These are phyloP conservation scores for Ctenicera cuprea DNA, from an alignment of 2,888 invertebrate species.

Conservation along the genomic window DNA sequence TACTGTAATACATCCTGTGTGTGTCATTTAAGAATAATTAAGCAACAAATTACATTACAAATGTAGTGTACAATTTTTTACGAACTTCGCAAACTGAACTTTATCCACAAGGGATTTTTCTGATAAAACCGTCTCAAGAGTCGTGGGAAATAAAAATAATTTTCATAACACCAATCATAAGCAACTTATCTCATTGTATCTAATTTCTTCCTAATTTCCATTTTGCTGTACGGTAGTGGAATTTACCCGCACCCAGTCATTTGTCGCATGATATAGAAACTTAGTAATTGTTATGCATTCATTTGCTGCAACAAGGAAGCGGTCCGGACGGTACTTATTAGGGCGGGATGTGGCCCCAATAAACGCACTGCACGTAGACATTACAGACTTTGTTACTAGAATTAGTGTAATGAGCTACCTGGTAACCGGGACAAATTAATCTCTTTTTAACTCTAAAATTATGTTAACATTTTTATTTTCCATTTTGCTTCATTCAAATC, in stretches of 20 bases:
- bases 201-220: conserved; percentile 28
- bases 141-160: conserved; percentile 11
- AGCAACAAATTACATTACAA: too few relatives aligned
- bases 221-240: conserved; percentile 14
- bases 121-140: not conserved
- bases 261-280: conserved; percentile 57
- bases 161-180: not conserved
- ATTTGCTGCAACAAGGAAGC: conserved; percentile 67
- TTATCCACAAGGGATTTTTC: not conserved
- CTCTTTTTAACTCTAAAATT: conserved; percentile 46
- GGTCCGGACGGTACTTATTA: conserved; percentile 66
- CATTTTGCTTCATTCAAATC: not conserved
- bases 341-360: conserved; percentile 69
- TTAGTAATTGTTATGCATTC: conserved; percentile 62
- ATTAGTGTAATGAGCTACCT: conserved; percentile 66
- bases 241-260: conserved; percentile 41
- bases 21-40: not conserved
- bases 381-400: conserved; percentile 60
- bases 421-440: conserved; percentile 58
- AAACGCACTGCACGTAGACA: conserved; percentile 65
- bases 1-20: conserved; percentile 2
- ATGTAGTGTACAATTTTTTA: too few relatives aligned
- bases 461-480: not conserved
- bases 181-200: conserved; percentile 4
- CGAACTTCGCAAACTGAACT: not conserved